These are phyloP conservation scores for Yoshiicerus persimilis DNA, from an alignment of 1,140 invertebrate species.

Conservation along the genomic window DNA sequence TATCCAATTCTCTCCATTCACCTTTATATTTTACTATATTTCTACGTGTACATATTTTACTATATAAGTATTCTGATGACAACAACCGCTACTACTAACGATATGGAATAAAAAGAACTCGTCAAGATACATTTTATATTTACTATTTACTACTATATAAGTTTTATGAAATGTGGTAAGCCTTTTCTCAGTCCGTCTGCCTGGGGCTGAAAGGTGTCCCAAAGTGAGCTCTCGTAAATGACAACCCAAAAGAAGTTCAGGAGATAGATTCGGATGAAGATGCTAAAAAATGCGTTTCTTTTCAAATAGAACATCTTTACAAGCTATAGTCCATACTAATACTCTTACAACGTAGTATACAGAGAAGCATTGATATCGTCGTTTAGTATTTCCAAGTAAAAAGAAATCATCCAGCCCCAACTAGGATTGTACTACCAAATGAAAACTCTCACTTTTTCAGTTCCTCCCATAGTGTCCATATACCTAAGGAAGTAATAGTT, in stretches of 20 bases:
- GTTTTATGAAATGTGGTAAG: background rate
- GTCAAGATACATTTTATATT: background rate
- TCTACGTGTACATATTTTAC: background rate
- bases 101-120: too few species aligned
- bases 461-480: background rate
- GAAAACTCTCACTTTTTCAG: background rate
- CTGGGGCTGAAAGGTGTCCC: slow-evolving; percentile 24
- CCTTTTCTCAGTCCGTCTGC: background rate
- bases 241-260: background rate
- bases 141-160: background rate
- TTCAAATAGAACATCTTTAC: background rate
- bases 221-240: slow-evolving; percentile 13
- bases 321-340: background rate
- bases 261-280: slow-evolving; percentile 27
- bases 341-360: background rate
- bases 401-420: background rate
- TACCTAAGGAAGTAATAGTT: background rate
- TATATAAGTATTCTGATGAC: too few species aligned
- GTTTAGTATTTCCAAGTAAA: background rate
- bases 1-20: background rate
- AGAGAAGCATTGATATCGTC: background rate
- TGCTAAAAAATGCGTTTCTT: slow-evolving; percentile 36
- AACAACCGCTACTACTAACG: too few species aligned
- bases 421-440: background rate
- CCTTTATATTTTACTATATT: background rate